These are phyloP conservation scores for Threskiornis aethiopicus DNA, from an alignment of 2,797 vertebrate genomes.

Conservation along the genomic window DNA sequence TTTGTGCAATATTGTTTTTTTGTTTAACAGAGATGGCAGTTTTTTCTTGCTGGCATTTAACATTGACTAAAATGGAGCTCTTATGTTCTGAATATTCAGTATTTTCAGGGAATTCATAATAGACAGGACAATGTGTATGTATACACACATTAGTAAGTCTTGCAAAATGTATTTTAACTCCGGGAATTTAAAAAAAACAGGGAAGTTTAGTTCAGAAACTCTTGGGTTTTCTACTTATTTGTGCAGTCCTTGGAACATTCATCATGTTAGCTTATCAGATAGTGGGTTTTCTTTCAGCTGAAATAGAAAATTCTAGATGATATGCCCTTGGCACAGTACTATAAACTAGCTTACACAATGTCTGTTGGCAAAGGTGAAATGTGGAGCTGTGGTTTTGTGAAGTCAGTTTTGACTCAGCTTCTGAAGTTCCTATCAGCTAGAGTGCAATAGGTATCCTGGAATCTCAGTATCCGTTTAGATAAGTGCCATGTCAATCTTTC, in stretches of 20 bases:
- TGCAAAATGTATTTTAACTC: not conserved
- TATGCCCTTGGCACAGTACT: not conserved
- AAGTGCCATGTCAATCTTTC: conserved; percentile 25
- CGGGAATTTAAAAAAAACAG: not conserved
- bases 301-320: conserved; percentile 60
- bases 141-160: not conserved
- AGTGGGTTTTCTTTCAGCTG: conserved; percentile 10
- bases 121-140: not conserved
- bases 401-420: conserved; percentile 62
- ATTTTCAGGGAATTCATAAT: not conserved
- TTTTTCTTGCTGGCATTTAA: not conserved
- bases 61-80: not conserved
- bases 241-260: conserved; percentile 24
- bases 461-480: conserved; percentile 36
- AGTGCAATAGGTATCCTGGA: conserved; percentile 23
- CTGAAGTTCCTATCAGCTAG: conserved; percentile 34
- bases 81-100: not conserved
- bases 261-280: conserved; percentile 61
- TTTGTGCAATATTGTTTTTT: not conserved
- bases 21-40: not conserved
- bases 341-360: not conserved
- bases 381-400: conserved; percentile 7
- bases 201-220: not conserved
- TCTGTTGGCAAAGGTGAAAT: conserved; percentile 50
- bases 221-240: not conserved